phyloP scores from a whole-genome alignment of 2,888 invertebrate genomes.

The Ypsolopha sequella region DNA sequence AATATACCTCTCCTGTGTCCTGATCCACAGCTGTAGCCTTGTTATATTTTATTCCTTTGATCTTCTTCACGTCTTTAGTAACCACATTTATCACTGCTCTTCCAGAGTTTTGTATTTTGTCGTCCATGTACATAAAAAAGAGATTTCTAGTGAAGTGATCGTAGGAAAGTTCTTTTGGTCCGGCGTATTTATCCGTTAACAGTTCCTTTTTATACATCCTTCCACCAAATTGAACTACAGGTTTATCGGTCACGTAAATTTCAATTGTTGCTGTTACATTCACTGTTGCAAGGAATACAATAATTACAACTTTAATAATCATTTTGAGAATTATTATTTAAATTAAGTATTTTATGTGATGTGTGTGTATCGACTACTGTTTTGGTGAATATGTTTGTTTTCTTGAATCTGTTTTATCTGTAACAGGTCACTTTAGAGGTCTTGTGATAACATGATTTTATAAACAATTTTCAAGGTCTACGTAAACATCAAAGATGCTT shows the following conservation, averaged over 20 bases:
- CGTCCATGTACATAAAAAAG: constrained; percentile 60
- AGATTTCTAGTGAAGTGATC: constrained; percentile 51
- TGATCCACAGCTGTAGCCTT: constrained; percentile 50
- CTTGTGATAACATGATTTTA: no score
- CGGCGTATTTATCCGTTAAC: constrained; percentile 32
- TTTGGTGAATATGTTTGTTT: no score
- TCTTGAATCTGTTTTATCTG: no score
- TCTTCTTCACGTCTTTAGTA: constrained; percentile 38
- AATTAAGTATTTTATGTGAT: no score
- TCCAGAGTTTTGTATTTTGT: constrained; percentile 43
- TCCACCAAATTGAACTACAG: constrained; percentile 39
- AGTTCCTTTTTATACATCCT: constrained; percentile 46
- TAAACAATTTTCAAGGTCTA: no score
- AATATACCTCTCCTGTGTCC: constrained; percentile 49
- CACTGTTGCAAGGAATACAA: not conserved
- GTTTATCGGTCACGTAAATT: constrained; percentile 36
- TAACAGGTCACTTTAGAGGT: no score
- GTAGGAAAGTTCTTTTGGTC: constrained; percentile 48
- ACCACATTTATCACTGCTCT: constrained; percentile 43
- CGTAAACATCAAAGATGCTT: no score
- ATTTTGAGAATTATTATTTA: no score
- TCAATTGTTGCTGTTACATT: constrained; percentile 17
- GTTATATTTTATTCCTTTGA: constrained; percentile 42
- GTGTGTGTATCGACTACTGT: no score
- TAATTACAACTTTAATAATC: not conserved